Percentiles rank a stretch among this genome's conserved stretches.
phyloP scores from a whole-genome alignment of 1,140 invertebrate species.

The Drosophila chauvacae region DNA sequence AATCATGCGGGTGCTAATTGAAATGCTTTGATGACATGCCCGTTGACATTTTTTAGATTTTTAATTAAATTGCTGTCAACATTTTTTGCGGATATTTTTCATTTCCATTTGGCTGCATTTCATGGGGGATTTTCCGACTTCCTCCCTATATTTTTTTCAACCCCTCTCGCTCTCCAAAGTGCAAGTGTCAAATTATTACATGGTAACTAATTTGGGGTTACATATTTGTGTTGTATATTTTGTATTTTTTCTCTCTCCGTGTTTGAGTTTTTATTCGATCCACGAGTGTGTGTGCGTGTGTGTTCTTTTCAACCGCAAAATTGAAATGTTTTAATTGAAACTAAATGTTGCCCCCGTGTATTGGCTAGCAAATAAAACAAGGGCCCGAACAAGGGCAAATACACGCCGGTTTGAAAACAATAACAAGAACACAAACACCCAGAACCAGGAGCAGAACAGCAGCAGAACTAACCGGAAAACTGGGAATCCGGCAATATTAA shows the following conservation, averaged over 20 bases:
- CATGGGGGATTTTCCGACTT: conserved; percentile 15
- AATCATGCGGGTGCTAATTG: conserved; percentile 56
- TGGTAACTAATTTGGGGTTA: conserved; percentile 59
- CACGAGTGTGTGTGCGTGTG: conserved; percentile 23
- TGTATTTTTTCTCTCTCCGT: conserved; percentile 18
- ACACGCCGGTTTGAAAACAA: conserved; percentile 36
- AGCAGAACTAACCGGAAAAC: conserved; percentile 29
- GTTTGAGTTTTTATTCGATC: conserved; percentile 40
- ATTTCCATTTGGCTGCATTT: conserved; percentile 24
- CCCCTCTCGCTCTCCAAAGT: background rate
- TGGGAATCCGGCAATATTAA: conserved; percentile 49
- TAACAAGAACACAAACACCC: conserved; percentile 44
- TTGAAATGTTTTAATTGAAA: conserved; percentile 80
- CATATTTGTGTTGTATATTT: conserved; percentile 27
- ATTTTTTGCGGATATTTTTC: conserved; percentile 30
- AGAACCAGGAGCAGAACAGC: background rate
- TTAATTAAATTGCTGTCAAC: conserved; percentile 76
- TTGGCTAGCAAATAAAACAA: conserved; percentile 71
- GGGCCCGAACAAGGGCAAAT: conserved; percentile 40
- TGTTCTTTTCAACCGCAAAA: conserved; percentile 63
- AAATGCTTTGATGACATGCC: conserved; percentile 59
- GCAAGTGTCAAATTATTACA: conserved; percentile 56
- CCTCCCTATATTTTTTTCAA: background rate
- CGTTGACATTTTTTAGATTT: conserved; percentile 71
- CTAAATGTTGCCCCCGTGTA: conserved; percentile 75